Percentiles rank a stretch among this genome's conserved stretches.
These are phyloP conservation scores for Heliothis peltigera DNA, from an alignment of 2,888 invertebrate genomes.

Conservation along the genomic window DNA sequence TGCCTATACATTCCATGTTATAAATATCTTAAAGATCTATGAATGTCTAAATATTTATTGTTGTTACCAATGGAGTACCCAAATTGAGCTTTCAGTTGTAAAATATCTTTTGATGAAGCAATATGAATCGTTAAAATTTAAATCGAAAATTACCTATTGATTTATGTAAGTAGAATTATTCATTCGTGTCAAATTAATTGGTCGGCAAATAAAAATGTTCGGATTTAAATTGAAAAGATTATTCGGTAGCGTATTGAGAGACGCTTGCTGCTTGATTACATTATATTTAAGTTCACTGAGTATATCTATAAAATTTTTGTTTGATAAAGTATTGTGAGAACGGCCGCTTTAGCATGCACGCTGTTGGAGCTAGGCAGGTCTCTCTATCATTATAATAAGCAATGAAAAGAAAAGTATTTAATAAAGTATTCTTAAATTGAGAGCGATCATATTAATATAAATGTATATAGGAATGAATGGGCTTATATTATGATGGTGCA, in stretches of 20 bases:
- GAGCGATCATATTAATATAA: constrained; percentile 72
- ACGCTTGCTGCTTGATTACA: constrained; percentile 37
- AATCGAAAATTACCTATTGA: constrained; percentile 36
- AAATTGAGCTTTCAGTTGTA: constrained; percentile 43
- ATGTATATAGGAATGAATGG: constrained; percentile 82
- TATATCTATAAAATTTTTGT: too few relatives aligned
- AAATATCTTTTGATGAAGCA: constrained; percentile 49
- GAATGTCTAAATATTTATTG: constrained; percentile 59
- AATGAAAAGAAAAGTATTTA: constrained; percentile 56
- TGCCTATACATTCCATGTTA: constrained; percentile 70
- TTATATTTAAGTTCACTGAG: constrained; percentile 30
- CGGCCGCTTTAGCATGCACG: constrained; percentile 42
- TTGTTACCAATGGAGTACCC: constrained; percentile 51
- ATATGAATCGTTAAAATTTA: constrained; percentile 30
- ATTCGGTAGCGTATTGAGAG: constrained; percentile 42
- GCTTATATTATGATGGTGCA: constrained; percentile 80
- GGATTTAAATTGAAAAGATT: constrained; percentile 35
- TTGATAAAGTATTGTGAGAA: constrained; percentile 31
- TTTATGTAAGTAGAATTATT: constrained; percentile 47
- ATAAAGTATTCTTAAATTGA: constrained; percentile 60
- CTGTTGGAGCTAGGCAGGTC: constrained; percentile 31
- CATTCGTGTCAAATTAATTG: constrained; percentile 59
- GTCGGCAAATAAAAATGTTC: constrained; percentile 50
- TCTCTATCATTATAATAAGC: constrained; percentile 54
- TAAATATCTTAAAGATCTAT: constrained; percentile 58